These are phyloP conservation scores for Coturnix japonica DNA, from an alignment of 2,113 vertebrate species.

Conservation along the genomic window DNA sequence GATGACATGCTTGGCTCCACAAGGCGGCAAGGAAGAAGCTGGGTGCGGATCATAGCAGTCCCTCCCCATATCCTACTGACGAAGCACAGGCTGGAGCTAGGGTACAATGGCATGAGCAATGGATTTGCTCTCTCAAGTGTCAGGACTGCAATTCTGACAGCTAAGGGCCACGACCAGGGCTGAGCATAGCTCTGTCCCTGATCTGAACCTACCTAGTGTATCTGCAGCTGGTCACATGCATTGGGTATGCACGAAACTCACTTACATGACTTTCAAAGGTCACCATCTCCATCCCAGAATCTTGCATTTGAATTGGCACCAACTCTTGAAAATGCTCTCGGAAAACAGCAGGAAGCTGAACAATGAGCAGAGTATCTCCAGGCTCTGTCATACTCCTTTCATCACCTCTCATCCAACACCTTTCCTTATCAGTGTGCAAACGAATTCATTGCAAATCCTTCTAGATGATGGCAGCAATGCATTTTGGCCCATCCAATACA, in stretches of 20 bases:
- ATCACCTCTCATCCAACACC: neutral
- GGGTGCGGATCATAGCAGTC: neutral
- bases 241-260: neutral
- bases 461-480: accelerated
- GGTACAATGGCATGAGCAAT: too few relatives aligned
- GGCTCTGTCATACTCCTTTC: neutral
- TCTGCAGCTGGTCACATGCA: accelerated
- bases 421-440: neutral
- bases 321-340: neutral
- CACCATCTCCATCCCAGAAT: neutral
- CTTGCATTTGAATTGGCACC: neutral
- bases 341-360: neutral
- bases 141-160: neutral
- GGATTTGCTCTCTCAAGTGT: neutral
- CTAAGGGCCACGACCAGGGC: neutral
- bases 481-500: accelerated
- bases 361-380: neutral
- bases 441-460: neutral
- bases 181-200: neutral
- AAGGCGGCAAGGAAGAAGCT: neutral
- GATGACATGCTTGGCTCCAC: neutral
- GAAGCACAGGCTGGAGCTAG: neutral
- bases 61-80: neutral
- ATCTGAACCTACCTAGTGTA: neutral
- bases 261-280: accelerated